Percentiles rank a stretch among this genome's conserved stretches.
phyloP scores from a whole-genome alignment of 2,888 invertebrate genomes.

The Seladonia tumulorum region DNA sequence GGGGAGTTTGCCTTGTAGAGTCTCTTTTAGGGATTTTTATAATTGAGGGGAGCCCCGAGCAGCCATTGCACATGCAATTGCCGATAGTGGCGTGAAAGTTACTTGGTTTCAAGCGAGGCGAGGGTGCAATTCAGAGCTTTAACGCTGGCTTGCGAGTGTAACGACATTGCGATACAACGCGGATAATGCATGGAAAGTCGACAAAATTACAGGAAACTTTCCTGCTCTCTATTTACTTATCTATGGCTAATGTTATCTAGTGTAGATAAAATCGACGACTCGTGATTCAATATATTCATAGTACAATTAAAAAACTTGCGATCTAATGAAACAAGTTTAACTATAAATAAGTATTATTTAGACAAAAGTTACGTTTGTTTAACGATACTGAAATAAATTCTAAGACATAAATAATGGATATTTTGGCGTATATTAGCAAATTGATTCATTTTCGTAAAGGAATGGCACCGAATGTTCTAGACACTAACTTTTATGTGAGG shows the following conservation, averaged over 20 bases:
- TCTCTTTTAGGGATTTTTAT: not conserved
- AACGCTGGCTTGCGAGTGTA: not conserved
- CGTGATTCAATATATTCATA: no score
- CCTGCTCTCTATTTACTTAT: not conserved
- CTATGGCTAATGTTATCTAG: no score
- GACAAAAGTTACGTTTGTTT: no score
- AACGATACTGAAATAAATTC: no score
- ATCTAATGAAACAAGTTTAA: no score
- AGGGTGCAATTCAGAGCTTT: constrained; percentile 1
- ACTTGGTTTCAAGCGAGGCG: not conserved
- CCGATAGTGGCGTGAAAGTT: constrained; percentile 3
- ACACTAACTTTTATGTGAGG: not conserved
- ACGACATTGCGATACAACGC: not conserved
- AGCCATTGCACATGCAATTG: not conserved
- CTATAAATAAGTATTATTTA: no score
- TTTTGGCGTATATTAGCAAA: not conserved
- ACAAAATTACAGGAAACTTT: no score
- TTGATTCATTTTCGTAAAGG: not conserved
- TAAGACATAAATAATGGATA: not conserved
- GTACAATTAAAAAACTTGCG: no score
- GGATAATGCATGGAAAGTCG: not conserved
- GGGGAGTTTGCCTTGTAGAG: not conserved
- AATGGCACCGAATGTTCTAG: not conserved
- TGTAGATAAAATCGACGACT: no score
- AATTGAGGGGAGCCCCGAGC: not conserved